Evolutionary conservation across 2,888 invertebrate genomes (phyloP).

Genomic region (Galerucella nymphaeae): DNA sequence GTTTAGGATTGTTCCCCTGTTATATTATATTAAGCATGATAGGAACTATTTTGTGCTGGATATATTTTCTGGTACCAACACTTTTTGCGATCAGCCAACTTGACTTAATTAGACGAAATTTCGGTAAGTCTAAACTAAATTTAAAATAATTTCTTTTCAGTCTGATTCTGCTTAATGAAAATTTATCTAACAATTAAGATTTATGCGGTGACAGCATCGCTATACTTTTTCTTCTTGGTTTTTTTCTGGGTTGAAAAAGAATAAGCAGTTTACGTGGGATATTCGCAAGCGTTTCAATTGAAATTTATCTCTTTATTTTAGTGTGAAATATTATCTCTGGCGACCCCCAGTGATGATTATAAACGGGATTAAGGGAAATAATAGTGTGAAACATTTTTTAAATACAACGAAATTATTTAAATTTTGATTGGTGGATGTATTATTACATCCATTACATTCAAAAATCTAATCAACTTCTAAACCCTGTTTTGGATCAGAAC

Average conservation of each 20-base stretch:
- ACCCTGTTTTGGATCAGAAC: no score
- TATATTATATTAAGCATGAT: slow-evolving; percentile 17
- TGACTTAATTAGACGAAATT: slow-evolving; percentile 24
- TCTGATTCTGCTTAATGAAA: not conserved
- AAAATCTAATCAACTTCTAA: no score
- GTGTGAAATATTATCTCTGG: not conserved
- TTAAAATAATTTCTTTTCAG: not conserved
- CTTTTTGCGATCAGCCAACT: slow-evolving; percentile 14
- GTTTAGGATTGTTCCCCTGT: slow-evolving; percentile 7
- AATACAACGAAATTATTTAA: no score
- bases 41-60: slow-evolving; percentile 19
- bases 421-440: no score
- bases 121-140: slow-evolving; percentile 11
- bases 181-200: slow-evolving; percentile 3
- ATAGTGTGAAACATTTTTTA: not conserved
- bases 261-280: not conserved
- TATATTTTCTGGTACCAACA: slow-evolving; percentile 15
- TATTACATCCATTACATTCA: no score
- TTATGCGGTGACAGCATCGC: slow-evolving; percentile 6
- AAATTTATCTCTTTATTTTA: slow-evolving; percentile 1
- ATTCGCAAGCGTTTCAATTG: not conserved
- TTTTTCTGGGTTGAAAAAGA: slow-evolving; percentile 6
- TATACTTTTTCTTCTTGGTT: not conserved
- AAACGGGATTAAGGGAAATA: not conserved
- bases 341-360: no score